Evolutionary conservation across 92 coral and sea anemone genomes (phyloP).

Genomic region (Palythoa grandis): DNA sequence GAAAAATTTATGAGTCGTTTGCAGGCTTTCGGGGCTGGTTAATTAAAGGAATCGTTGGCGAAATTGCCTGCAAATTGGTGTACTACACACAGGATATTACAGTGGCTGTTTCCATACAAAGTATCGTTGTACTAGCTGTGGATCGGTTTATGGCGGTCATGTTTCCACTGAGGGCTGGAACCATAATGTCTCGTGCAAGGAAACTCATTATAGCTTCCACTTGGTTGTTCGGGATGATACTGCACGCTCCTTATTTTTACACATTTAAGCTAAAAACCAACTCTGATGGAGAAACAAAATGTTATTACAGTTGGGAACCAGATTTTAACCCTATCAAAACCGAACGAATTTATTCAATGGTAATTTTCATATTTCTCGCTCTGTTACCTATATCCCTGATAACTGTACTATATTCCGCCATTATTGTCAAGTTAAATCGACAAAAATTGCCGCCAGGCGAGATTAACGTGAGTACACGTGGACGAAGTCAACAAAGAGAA

Average conservation of each 20-base stretch:
- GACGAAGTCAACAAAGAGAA: conserved; percentile 14
- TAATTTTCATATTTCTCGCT: conserved; percentile 49
- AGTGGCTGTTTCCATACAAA: conserved; percentile 54
- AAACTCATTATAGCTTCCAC: conserved; percentile 50
- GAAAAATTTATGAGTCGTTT: conserved; percentile 44
- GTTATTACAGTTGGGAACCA: conserved; percentile 44
- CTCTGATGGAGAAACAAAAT: conserved; percentile 3
- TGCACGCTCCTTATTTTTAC: conserved; percentile 52
- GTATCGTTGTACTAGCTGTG: conserved; percentile 60
- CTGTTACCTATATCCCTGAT: conserved; percentile 57
- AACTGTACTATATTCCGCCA: conserved; percentile 50
- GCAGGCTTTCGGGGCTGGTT: conserved; percentile 52
- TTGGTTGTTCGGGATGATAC: conserved; percentile 55
- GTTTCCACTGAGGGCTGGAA: conserved; percentile 64
- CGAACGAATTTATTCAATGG: conserved; percentile 34
- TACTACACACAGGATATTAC: conserved; percentile 58
- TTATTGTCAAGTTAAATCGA: conserved; percentile 43
- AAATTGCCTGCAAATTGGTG: conserved; percentile 57
- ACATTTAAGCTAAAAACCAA: conserved; percentile 29
- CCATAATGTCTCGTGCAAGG: conserved; percentile 32
- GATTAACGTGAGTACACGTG: conserved; percentile 22
- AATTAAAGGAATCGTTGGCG: conserved; percentile 51
- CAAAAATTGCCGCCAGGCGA: conserved; percentile 53
- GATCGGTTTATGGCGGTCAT: conserved; percentile 71
- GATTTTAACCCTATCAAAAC: conserved; percentile 26